Conservation (phyloP, 2,113 vertebrate species). For the Stegostoma tigrinum region DNA sequence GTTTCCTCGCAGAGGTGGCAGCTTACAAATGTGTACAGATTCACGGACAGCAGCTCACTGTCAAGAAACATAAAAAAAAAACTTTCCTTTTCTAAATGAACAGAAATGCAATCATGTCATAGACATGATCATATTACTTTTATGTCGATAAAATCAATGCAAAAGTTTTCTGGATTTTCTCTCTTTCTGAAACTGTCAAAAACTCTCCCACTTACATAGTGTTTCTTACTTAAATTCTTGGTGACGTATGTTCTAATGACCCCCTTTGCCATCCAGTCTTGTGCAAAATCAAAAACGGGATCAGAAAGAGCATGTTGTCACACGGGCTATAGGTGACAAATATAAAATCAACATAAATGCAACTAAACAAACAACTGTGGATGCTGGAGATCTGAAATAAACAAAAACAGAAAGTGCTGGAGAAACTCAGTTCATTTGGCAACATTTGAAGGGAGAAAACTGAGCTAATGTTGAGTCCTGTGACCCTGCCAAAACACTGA, state of each 20-base stretch:
- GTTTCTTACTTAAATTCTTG: neutral
- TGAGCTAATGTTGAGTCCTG: no score
- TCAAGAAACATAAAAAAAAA: neutral
- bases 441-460: no score
- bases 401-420: no score
- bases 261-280: neutral
- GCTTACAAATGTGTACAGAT: neutral
- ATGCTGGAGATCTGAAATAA: no score
- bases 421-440: no score
- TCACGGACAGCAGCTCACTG: neutral
- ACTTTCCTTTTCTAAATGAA: neutral
- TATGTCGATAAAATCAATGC: neutral
- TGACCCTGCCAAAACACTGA: no score
- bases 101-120: neutral
- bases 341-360: neutral
- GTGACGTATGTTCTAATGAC: neutral
- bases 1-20: neutral
- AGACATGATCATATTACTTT: neutral
- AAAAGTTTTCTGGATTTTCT: neutral
- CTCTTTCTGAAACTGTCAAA: neutral
- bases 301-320: neutral
- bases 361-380: no score
- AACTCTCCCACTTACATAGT: neutral
- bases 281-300: neutral
- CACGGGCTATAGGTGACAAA: neutral